These are phyloP conservation scores for rat (Rattus norvegicus) DNA, from an alignment of 2,113 vertebrate genomes.

Conservation along the genomic window DNA sequence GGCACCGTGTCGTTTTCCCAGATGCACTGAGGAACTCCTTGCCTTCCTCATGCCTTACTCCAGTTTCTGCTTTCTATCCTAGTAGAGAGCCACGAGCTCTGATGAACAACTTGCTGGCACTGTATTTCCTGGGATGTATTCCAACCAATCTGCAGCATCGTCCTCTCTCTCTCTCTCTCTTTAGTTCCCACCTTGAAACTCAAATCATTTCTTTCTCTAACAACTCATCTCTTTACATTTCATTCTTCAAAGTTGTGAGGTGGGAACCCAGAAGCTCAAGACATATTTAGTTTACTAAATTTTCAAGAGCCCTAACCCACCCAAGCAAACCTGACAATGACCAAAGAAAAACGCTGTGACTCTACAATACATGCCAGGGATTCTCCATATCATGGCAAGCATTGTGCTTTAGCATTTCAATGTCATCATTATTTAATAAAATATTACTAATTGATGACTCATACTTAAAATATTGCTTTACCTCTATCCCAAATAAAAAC, in stretches of 20 bases:
- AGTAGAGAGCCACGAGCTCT: background rate
- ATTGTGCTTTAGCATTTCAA: background rate
- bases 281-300: background rate
- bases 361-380: no score
- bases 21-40: background rate
- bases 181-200: background rate
- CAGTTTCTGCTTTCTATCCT: background rate
- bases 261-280: background rate
- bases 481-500: background rate
- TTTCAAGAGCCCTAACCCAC: background rate
- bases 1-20: background rate
- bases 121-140: background rate
- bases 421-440: constrained; percentile 21
- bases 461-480: background rate
- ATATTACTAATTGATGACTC: background rate
- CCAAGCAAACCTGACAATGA: background rate
- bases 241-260: no score
- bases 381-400: background rate
- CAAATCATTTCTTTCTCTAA: background rate
- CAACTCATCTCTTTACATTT: background rate
- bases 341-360: background rate
- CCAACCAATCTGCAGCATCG: no score
- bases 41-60: background rate
- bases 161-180: background rate
- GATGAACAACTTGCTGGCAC: background rate